phyloP scores from a whole-genome alignment of 2,113 vertebrate genomes.

The Theristicus caerulescens region DNA sequence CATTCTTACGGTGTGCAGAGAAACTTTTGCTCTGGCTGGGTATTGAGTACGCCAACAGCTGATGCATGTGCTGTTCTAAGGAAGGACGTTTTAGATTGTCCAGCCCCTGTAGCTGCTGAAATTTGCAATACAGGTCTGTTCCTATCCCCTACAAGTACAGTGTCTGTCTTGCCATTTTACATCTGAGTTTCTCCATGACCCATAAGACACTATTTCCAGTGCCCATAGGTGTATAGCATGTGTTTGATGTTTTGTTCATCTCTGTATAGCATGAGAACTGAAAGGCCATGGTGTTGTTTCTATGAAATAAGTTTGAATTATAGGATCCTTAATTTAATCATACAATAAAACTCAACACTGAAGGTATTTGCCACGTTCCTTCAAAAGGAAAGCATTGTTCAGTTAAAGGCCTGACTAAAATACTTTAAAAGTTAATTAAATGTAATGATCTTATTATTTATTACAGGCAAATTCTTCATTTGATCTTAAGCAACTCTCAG shows the following conservation, averaged over 20 bases:
- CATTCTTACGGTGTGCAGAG: neutral
- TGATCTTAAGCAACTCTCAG: conserved; percentile 8
- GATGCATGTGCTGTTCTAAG: neutral
- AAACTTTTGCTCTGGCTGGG: neutral
- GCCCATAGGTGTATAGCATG: neutral
- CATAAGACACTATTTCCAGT: neutral
- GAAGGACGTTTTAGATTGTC: neutral
- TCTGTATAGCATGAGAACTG: neutral
- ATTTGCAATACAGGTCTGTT: neutral
- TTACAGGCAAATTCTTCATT: conserved; percentile 58
- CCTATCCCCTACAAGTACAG: neutral
- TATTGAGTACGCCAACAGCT: neutral
- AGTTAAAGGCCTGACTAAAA: conserved; percentile 25
- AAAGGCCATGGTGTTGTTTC: neutral
- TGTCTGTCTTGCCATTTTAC: neutral
- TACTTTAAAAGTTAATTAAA: conserved; percentile 58
- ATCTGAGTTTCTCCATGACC: neutral
- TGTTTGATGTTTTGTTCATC: neutral
- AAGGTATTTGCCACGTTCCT: conserved; percentile 7
- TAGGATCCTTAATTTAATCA: neutral
- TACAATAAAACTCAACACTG: neutral
- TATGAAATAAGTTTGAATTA: neutral
- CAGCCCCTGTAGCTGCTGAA: neutral
- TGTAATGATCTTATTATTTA: conserved; percentile 65
- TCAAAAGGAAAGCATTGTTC: conserved; percentile 27